These are phyloP conservation scores for Sphinx pinastri DNA, from an alignment of 2,888 invertebrate species.

Conservation along the genomic window DNA sequence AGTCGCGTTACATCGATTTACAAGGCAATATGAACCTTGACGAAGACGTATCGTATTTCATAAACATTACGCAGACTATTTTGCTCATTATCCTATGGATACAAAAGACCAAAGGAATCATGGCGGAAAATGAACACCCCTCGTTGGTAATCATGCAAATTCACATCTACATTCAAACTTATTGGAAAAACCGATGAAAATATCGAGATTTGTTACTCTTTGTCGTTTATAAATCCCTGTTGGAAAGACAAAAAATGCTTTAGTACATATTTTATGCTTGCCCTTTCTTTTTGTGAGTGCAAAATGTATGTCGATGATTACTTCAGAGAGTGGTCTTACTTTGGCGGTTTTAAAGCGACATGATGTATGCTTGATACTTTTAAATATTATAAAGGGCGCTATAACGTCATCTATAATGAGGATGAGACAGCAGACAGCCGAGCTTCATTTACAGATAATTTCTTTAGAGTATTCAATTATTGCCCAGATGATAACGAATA, in stretches of 20 bases:
- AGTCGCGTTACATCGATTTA: neutral
- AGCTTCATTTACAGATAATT: too few species aligned
- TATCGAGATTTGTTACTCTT: neutral
- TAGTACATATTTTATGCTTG: neutral
- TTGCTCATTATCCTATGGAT: conserved; percentile 4
- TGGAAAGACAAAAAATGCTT: neutral
- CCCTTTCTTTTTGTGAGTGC: neutral
- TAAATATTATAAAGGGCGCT: too few species aligned
- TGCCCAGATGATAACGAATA: too few species aligned
- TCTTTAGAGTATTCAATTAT: too few species aligned
- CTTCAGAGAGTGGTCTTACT: too few species aligned
- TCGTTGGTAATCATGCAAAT: conserved; percentile 27
- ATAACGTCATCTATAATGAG: too few species aligned
- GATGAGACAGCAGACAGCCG: too few species aligned
- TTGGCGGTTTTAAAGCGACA: too few species aligned
- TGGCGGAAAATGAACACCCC: conserved; percentile 26
- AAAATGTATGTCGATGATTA: neutral
- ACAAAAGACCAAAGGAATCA: conserved; percentile 17
- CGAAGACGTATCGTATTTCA: neutral
- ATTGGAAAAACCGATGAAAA: conserved; percentile 3
- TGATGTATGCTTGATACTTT: too few species aligned
- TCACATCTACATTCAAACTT: conserved; percentile 22
- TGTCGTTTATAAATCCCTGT: conserved; percentile 8
- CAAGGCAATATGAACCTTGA: neutral
- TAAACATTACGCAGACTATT: conserved; percentile 11